Evolutionary conservation across 37 sponge, comb jelly and placozoan genomes (phyloP).

Genomic region (Ianthella basta): DNA sequence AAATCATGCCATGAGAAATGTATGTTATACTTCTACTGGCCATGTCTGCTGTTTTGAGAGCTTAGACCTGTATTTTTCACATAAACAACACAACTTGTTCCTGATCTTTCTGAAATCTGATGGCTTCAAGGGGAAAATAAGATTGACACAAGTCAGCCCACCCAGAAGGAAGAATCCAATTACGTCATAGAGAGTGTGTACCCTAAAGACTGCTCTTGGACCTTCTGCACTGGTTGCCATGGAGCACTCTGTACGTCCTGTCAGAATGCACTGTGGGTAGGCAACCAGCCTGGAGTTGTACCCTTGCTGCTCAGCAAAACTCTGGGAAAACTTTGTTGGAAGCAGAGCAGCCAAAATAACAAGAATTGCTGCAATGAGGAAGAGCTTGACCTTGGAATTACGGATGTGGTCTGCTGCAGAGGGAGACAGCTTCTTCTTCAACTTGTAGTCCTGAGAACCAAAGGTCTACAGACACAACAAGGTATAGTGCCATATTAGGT

Average conservation of each 20-base stretch:
- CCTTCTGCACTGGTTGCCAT: no score
- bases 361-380: not conserved
- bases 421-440: conserved; percentile 58
- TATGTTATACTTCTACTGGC: no score
- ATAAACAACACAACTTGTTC: not conserved
- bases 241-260: no score
- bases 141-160: not conserved
- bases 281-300: conserved; percentile 1
- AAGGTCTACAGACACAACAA: no score
- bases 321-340: not conserved
- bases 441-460: conserved; percentile 68
- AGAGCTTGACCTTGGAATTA: not conserved
- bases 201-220: no score
- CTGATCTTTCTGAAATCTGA: conserved; percentile 18
- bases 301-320: not conserved
- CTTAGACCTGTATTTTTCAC: not conserved
- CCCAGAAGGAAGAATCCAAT: no score
- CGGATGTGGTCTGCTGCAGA: not conserved
- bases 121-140: conserved; percentile 13
- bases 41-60: not conserved
- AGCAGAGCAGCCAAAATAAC: not conserved
- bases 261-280: not conserved
- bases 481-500: not conserved
- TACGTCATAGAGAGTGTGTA: no score
- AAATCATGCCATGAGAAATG: no score